These are phyloP conservation scores for Anodontia alba DNA, from an alignment of 2,888 invertebrate genomes.

Conservation along the genomic window DNA sequence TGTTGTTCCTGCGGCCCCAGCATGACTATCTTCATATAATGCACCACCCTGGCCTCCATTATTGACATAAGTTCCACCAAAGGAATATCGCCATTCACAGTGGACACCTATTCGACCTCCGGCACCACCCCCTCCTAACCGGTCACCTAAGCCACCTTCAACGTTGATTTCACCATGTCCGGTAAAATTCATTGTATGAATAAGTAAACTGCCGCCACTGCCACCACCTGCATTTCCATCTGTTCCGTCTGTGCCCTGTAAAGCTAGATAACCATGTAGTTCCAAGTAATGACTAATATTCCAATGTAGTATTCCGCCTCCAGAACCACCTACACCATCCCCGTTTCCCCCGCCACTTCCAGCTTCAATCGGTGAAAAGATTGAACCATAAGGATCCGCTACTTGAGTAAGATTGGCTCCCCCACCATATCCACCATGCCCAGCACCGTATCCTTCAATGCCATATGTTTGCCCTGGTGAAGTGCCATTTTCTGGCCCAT, in stretches of 20 bases:
- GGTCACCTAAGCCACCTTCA: slow-evolving; percentile 67
- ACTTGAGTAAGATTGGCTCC: slow-evolving; percentile 51
- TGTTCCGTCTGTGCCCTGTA: slow-evolving; percentile 65
- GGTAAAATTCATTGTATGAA: slow-evolving; percentile 73
- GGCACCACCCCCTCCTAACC: slow-evolving; percentile 73
- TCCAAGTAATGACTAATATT: slow-evolving; percentile 70
- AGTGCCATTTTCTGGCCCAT: slow-evolving; percentile 58
- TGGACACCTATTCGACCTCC: slow-evolving; percentile 74
- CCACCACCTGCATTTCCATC: slow-evolving; percentile 73
- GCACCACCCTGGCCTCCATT: slow-evolving; percentile 66
- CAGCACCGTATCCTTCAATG: slow-evolving; percentile 70
- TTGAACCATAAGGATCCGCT: slow-evolving; percentile 71
- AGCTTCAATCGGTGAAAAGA: slow-evolving; percentile 59
- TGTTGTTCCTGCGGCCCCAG: slow-evolving; percentile 76
- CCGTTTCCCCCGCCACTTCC: slow-evolving; percentile 79
- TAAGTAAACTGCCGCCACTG: slow-evolving; percentile 72
- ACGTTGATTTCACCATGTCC: slow-evolving; percentile 75
- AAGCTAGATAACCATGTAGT: slow-evolving; percentile 70
- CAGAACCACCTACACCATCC: slow-evolving; percentile 67
- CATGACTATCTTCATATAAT: slow-evolving; percentile 46
- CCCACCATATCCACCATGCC: slow-evolving; percentile 76
- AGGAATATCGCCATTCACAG: slow-evolving; percentile 72
- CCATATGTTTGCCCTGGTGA: slow-evolving; percentile 64
- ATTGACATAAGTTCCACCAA: slow-evolving; percentile 71
- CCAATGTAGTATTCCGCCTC: slow-evolving; percentile 75